Evolutionary conservation across 2,113 vertebrate species (phyloP).

Genomic region (Psephotus haematonotus): DNA sequence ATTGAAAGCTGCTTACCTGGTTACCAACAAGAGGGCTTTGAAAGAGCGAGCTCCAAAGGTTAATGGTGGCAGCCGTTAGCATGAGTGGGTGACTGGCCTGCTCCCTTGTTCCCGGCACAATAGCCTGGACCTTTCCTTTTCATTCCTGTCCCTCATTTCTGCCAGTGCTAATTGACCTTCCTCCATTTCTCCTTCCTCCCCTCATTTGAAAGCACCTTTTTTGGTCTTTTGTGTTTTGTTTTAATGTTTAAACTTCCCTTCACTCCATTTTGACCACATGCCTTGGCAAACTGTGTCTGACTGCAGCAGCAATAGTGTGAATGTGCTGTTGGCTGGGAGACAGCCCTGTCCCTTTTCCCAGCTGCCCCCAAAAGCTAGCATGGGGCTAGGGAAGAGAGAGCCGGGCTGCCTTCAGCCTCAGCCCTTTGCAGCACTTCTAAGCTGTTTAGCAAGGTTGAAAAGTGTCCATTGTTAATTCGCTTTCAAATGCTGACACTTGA

Average conservation of each 20-base stretch:
- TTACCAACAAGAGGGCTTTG: not conserved
- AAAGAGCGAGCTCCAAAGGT: not conserved
- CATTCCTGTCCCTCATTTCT: not conserved
- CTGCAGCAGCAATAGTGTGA: not conserved
- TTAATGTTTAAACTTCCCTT: not conserved
- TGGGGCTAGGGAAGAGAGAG: not conserved
- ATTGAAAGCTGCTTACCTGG: conserved; percentile 42
- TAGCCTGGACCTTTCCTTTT: not conserved
- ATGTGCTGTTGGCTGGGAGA: not conserved
- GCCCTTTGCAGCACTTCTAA: not conserved
- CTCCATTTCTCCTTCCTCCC: not conserved
- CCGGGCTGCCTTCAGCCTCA: not conserved
- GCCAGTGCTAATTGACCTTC: not conserved
- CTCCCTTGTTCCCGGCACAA: not conserved
- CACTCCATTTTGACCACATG: not conserved
- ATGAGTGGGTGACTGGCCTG: not conserved
- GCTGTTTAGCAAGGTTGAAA: not conserved
- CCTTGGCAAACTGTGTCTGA: conserved; percentile 1
- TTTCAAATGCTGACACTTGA: conserved; percentile 2
- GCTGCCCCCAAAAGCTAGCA: not conserved
- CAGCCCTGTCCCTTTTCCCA: not conserved
- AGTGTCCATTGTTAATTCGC: not conserved
- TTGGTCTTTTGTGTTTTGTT: not conserved
- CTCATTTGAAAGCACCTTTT: not conserved
- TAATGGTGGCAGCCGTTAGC: not conserved